Evolutionary conservation across 2,113 vertebrate species (phyloP), one percentile per base, ranked within the genome.

Genomic region (Cheirogaleus medius): DNA sequence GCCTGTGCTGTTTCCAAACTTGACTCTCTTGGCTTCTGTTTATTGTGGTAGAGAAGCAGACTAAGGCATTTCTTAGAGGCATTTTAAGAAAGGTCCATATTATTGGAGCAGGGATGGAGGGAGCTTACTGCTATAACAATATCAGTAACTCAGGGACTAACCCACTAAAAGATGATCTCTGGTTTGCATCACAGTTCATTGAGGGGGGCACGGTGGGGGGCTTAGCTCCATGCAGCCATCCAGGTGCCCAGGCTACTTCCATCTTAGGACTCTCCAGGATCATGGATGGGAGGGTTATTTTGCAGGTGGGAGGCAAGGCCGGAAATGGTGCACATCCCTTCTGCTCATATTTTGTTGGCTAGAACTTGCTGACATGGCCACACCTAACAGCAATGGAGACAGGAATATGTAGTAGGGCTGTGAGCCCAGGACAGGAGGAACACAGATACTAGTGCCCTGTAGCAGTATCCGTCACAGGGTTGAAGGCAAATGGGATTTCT

Each of bases 151-250:
- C 49, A 76, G 44, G 47, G 90, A 63, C 69, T 80, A 68, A 78
- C 21, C 25, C 27, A 39, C 8, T 29, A 37, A 56, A 25, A 85
- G 58, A 89, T 1, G 14, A 47, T 14, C 34, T 85, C 34, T 88
- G 54, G 27, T 21, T 47, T 63, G 49, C 60, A 73, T 37, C 52
- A 20, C 1, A 60, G 89, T 63, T 42, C 37, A 25, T 14, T 1
- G 27, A 18, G 20, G 3, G 1, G 6, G 21, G 9, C 15, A 0
- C 1, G 3, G 7, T 5, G 25, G 14, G n/a, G 17, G 3, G 20
- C 27, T 66, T 39, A 56, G 39, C 32, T 82, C 56, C 66, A 14
- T 3, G 20, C 34, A 11, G 56, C 49, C 89, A 88, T 39, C 71
- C 82, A 66, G 34, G 56, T 15, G 54, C 9, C 18, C 52, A 82